phyloP scores from a whole-genome alignment of 2,113 vertebrate species.

The Sander lucioperca region DNA sequence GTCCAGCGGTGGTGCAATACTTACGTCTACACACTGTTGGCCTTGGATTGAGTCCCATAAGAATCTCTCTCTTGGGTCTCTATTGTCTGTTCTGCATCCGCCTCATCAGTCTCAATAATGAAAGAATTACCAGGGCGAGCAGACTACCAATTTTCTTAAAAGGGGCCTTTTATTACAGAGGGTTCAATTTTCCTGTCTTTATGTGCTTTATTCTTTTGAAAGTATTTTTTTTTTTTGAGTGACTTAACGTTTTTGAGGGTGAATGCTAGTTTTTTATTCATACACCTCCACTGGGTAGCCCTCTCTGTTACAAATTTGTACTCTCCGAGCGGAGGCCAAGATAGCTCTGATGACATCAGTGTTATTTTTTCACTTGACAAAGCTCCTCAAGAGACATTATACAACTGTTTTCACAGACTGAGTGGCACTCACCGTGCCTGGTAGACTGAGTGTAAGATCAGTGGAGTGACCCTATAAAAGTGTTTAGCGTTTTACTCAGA shows the following conservation, averaged over 20 bases:
- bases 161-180: conserved; percentile 13
- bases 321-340: neutral
- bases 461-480: neutral
- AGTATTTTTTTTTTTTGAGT: neutral
- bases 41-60: conserved; percentile 40
- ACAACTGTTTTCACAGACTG: neutral
- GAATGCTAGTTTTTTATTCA: neutral
- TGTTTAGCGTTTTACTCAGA: neutral
- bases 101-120: conserved; percentile 29
- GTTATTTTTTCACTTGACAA: neutral
- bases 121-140: conserved; percentile 8
- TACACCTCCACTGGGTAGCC: neutral
- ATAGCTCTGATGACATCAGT: neutral
- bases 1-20: neutral
- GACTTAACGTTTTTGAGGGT: neutral
- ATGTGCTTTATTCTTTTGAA: neutral
- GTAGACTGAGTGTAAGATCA: neutral
- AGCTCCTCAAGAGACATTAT: neutral
- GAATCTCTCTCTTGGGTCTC: conserved; percentile 21
- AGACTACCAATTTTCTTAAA: conserved; percentile 24
- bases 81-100: conserved; percentile 10
- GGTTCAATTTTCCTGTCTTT: neutral
- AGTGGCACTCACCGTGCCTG: neutral
- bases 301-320: neutral
- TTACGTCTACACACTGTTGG: conserved; percentile 6